Evolutionary conservation across 1,140 invertebrate species (phyloP), one percentile per base, ranked within the genome.

Genomic region (Papilio polytes): DNA sequence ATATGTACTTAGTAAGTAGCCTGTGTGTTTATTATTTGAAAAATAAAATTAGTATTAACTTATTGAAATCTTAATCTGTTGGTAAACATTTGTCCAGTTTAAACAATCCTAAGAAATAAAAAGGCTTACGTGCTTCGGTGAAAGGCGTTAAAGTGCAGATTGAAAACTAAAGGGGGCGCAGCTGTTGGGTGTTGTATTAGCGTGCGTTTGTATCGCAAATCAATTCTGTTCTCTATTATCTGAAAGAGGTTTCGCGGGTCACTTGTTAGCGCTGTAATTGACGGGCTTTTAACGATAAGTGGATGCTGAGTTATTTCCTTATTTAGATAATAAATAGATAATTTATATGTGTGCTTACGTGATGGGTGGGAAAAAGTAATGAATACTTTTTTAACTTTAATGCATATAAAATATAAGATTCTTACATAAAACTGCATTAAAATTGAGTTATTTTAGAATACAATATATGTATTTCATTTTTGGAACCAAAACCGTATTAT

Each of bases 171-270:
- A 70, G 26, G 46, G 41, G 41, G 74, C 31, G n/a, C 36, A 41
- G 36, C n/a, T 74, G 12, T 51, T 41, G 31, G 20, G 76, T 46
- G 81, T 84, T 82, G 83, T 85, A 86, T 88, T 88, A 88, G 80
- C 86, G 80, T 84, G 82, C 80, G 81, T 86, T 86, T 84, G 80
- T 82, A 83, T 78, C 70, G 51, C 72, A 72, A 80, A 78, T 81
- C 77, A 80, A 81, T 79, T 79, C 77, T 66, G 79, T 79, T 79
- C 80, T 66, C 66, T 82, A 81, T 83, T 74, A 80, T 59, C 20
- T 76, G 44, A 31, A 41, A 83, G 82, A 72, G 80, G 46, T 80
- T 80, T 59, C 77, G 20, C 41, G 12, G 41, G 44, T 76, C 74
- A 76, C 74, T 76, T 76, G 74, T 73, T 72, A 73, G 15, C 22